Evolutionary conservation across 2,888 invertebrate species (phyloP), one percentile per base, ranked within the genome.

Genomic region (Neocrepidodera transversa): DNA sequence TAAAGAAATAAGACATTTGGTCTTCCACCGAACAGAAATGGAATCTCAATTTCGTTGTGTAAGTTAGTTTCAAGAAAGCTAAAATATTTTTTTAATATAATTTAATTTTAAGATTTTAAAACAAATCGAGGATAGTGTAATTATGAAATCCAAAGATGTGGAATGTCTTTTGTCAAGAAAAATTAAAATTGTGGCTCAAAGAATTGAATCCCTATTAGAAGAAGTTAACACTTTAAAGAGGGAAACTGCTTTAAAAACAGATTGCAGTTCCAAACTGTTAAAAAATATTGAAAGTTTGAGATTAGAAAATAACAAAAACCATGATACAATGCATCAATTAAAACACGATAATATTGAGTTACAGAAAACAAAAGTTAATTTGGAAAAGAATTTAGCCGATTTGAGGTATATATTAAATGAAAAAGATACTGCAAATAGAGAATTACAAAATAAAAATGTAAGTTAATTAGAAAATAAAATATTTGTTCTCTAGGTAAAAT

Each of bases 241-340:
- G 10, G 71, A 74, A 36, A 65, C 68, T 42, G 30, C 62, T 14
- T 47, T 74, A 10, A 76, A 74, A 58, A 64, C 62, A 14, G 73
- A 74, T 49, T 68, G 71, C 6, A 71, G 63, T 59, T 40, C 68
- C 42, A 60, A 65, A 14, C 61, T 79, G n/a, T 53, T 72, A 3
- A 68, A 70, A 56, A 70, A 69, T 16, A 66, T 78, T 63, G 76
- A 78, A 63, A 70, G 69, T 52, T 61, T 78, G 17, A 66, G 72
- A 38, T 20, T 73, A 5, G 78, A 79, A 61, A 73, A 72, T 30
- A 65, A 71, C 7, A 67, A 70, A 32, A 71, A 71, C 48, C 48
- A 64, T 3, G 67, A 66, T 26, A 47, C 66, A 7, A 71, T 77
- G 4, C 66, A 74, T 11, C 69, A 72, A 16, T 63, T 77, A 14